Conservation (phyloP, 2,888 invertebrate species). For the Apamea epomidion region DNA sequence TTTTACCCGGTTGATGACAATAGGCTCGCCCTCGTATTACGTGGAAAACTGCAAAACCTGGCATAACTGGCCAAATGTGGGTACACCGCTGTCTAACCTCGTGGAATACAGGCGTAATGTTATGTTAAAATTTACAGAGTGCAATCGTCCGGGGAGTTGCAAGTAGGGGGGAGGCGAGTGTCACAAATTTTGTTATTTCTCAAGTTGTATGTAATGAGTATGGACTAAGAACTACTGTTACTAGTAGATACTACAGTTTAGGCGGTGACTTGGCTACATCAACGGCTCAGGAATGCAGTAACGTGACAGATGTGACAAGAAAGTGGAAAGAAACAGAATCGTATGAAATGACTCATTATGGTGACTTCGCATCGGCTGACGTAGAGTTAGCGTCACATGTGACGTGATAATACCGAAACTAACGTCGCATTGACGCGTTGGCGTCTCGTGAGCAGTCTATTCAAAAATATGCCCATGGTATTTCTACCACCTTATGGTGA, state of each 20-base stretch:
- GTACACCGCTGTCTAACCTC: not conserved
- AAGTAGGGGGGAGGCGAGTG: not conserved
- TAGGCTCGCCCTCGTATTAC: not conserved
- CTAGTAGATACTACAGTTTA: not conserved
- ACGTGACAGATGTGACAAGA: not conserved
- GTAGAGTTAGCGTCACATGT: slow-evolving; percentile 18
- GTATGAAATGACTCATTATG: slow-evolving; percentile 1
- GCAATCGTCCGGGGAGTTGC: not conserved
- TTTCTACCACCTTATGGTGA: not conserved
- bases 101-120: not conserved
- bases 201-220: not conserved
- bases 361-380: slow-evolving; percentile 14
- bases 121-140: not conserved
- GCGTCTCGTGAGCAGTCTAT: not conserved
- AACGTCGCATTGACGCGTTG: slow-evolving; percentile 10
- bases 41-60: not conserved
- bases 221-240: not conserved
- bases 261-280: not conserved
- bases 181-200: not conserved
- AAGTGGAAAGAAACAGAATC: slow-evolving; percentile 9
- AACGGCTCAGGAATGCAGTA: not conserved
- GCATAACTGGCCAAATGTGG: not conserved
- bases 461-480: not conserved
- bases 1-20: not conserved
- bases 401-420: slow-evolving; percentile 16